Evolutionary conservation across 2,797 vertebrate species (phyloP).

Genomic region (Semotilus atromaculatus): DNA sequence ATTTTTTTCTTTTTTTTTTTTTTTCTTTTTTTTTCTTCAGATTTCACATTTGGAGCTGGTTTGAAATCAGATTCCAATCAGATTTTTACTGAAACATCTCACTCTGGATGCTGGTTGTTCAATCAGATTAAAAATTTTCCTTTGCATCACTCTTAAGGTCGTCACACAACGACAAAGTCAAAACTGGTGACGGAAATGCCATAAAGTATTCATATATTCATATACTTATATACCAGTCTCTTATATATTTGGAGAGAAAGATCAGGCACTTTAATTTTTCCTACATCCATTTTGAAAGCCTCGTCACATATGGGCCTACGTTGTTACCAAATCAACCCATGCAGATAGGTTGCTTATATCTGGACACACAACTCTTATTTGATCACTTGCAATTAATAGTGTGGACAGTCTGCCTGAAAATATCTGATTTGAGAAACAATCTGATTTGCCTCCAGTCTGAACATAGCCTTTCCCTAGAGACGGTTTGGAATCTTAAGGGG

Average conservation of each 20-base stretch:
- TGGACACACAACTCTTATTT: not conserved
- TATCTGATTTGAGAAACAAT: not conserved
- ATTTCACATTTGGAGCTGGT: not conserved
- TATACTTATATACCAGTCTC: not conserved
- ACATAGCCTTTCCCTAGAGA: not conserved
- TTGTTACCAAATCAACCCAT: too few species aligned
- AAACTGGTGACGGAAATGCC: not conserved
- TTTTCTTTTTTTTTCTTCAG: too few species aligned
- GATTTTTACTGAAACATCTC: not conserved
- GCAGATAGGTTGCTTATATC: not conserved
- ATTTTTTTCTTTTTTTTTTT: too few species aligned
- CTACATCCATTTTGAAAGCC: not conserved
- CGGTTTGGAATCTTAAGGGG: not conserved
- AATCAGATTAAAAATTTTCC: not conserved
- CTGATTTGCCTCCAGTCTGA: not conserved
- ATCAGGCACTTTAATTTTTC: not conserved
- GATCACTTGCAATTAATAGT: not conserved
- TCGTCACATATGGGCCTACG: not conserved
- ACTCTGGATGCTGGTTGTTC: not conserved
- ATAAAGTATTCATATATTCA: not conserved
- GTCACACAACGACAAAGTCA: not conserved
- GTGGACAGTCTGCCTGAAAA: not conserved
- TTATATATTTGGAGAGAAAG: not conserved
- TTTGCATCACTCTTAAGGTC: too few species aligned
- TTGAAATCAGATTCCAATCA: not conserved